Conservation (phyloP, 2,888 invertebrate species). For the Acanthosepion lycidas region DNA sequence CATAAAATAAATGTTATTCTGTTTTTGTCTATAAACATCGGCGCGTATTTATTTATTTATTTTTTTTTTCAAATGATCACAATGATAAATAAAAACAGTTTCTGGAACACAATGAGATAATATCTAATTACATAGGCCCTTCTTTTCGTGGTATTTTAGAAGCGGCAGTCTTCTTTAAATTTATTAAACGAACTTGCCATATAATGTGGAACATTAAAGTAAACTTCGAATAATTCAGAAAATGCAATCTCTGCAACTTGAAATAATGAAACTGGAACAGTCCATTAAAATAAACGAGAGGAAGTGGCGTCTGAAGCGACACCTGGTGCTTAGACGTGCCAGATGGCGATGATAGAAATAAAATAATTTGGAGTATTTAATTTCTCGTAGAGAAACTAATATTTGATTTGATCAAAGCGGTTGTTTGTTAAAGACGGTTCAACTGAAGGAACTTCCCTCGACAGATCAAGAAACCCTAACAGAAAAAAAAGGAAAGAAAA, state of each 20-base stretch:
- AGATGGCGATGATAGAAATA: slow-evolving; percentile 33
- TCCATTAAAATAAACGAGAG: neutral
- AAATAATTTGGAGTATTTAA: neutral
- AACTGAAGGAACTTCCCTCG: neutral
- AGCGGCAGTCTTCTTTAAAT: neutral
- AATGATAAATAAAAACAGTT: too few species aligned
- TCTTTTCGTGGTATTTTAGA: too few species aligned
- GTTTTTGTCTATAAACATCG: too few species aligned
- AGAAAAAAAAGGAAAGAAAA: neutral
- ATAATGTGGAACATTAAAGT: too few species aligned
- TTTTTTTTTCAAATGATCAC: too few species aligned
- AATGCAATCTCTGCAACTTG: neutral
- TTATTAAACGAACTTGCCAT: neutral
- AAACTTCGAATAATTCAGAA: neutral
- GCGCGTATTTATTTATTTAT: too few species aligned
- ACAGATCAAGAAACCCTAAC: neutral
- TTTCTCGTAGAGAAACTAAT: neutral
- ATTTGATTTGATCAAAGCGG: neutral
- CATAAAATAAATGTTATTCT: too few species aligned
- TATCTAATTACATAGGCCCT: too few species aligned
- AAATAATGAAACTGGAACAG: neutral
- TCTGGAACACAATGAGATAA: too few species aligned
- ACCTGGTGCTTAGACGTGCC: neutral
- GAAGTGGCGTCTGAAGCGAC: neutral
- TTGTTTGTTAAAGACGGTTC: neutral